Evolutionary conservation across 2,888 invertebrate species (phyloP).

Genomic region (Pristionchus maxplancki): DNA sequence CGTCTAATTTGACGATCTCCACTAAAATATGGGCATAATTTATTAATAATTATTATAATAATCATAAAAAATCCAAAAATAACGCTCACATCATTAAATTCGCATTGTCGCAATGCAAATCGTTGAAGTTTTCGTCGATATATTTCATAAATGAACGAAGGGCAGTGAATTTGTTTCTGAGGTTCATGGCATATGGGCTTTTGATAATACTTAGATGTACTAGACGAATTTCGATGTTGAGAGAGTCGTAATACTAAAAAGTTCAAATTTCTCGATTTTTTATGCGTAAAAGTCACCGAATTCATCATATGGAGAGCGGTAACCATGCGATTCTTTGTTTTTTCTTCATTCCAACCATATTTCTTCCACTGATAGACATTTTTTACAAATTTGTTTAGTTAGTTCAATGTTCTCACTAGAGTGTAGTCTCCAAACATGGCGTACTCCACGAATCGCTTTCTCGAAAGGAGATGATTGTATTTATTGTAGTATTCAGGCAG

Average conservation of each 20-base stretch:
- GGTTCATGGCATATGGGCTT: too few species aligned
- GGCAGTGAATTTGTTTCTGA: too few species aligned
- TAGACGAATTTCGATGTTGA: neutral
- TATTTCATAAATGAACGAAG: neutral
- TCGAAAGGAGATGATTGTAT: neutral
- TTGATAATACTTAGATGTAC: neutral
- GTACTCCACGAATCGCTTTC: neutral
- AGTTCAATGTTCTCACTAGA: neutral
- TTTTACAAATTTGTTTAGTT: too few species aligned
- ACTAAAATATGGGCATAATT: neutral
- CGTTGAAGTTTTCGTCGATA: neutral
- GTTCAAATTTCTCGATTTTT: neutral
- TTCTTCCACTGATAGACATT: neutral
- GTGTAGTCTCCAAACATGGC: neutral
- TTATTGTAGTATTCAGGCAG: neutral
- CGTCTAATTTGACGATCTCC: neutral
- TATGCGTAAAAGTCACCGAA: neutral
- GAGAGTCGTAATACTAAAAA: neutral
- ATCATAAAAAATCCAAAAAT: neutral
- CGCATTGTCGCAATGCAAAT: neutral
- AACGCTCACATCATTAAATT: neutral
- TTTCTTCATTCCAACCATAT: neutral
- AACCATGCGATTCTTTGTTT: neutral
- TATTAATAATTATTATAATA: too few species aligned
- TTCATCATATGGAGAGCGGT: neutral